These are phyloP conservation scores for Meda fulgida DNA, from an alignment of 2,797 vertebrate species.

Conservation along the genomic window DNA sequence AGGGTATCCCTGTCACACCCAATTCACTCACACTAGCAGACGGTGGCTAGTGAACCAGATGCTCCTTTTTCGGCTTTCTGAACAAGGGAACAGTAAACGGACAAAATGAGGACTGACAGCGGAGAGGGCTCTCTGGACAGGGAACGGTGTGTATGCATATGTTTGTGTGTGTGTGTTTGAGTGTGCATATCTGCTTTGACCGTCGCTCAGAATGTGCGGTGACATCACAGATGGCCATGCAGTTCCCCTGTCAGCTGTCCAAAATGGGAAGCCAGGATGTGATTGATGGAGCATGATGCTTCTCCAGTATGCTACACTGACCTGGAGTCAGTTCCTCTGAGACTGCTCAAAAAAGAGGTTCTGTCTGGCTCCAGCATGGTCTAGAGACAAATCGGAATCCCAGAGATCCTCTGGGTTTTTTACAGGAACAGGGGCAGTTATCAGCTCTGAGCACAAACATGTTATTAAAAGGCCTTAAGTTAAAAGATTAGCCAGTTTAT, in stretches of 20 bases:
- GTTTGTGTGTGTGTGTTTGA: conserved; percentile 52
- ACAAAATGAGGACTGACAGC: conserved; percentile 51
- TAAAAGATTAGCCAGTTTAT: conserved; percentile 6
- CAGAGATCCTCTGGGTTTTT: neutral
- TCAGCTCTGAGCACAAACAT: neutral
- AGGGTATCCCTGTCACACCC: neutral
- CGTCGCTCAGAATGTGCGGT: conserved; percentile 45
- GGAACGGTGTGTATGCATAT: conserved; percentile 52
- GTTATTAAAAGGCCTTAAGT: neutral
- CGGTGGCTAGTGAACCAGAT: conserved; percentile 43
- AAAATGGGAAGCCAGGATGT: conserved; percentile 38
- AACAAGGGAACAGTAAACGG: conserved; percentile 39
- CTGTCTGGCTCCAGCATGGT: conserved; percentile 8
- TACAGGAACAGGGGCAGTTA: neutral
- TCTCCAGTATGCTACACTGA: conserved; percentile 49
- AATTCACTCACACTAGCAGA: conserved; percentile 38
- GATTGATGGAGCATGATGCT: conserved; percentile 54
- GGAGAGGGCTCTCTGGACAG: conserved; percentile 30
- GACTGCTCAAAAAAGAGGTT: conserved; percentile 25
- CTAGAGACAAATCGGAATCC: conserved; percentile 17
- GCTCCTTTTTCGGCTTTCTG: conserved; percentile 44
- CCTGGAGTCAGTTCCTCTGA: conserved; percentile 44
- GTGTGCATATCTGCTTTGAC: conserved; percentile 47
- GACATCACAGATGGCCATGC: conserved; percentile 53
- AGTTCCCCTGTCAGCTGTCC: conserved; percentile 52